These are phyloP conservation scores for Caenorhabditis doughertyi DNA, from an alignment of 2,888 invertebrate genomes.

Conservation along the genomic window DNA sequence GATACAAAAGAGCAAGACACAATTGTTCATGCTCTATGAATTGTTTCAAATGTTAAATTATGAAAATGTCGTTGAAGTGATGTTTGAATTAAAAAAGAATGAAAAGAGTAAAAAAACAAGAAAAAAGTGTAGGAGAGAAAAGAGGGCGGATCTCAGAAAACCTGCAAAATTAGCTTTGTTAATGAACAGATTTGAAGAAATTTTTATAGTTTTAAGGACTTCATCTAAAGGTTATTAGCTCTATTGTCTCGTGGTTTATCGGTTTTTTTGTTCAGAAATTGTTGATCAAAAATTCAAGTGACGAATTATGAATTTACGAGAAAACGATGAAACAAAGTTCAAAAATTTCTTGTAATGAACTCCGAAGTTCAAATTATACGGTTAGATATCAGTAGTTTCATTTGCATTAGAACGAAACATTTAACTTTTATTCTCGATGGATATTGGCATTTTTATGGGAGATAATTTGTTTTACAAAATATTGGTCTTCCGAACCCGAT, in stretches of 20 bases:
- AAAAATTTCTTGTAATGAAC: no score
- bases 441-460: no score
- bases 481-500: no score
- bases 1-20: slow-evolving; percentile 5
- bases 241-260: slow-evolving; percentile 4
- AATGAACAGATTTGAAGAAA: slow-evolving; percentile 9
- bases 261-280: slow-evolving; percentile 13
- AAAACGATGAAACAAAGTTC: not conserved
- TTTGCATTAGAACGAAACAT: no score
- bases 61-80: slow-evolving; percentile 8
- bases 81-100: slow-evolving; percentile 12
- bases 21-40: slow-evolving; percentile 11
- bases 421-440: no score
- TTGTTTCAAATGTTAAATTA: slow-evolving; percentile 1
- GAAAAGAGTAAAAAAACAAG: not conserved
- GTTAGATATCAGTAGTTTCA: no score
- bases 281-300: slow-evolving; percentile 13
- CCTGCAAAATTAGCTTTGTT: slow-evolving; percentile 21
- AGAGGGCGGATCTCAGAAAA: slow-evolving; percentile 5
- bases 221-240: not conserved
- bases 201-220: not conserved
- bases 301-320: not conserved
- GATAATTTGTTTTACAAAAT: no score
- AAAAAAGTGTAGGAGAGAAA: slow-evolving; percentile 15
- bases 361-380: no score